Evolutionary conservation across 35 echinoderm and acorn worm genomes (phyloP), one percentile per base, ranked within the genome.

Genomic region (Apostichopus californicus): DNA sequence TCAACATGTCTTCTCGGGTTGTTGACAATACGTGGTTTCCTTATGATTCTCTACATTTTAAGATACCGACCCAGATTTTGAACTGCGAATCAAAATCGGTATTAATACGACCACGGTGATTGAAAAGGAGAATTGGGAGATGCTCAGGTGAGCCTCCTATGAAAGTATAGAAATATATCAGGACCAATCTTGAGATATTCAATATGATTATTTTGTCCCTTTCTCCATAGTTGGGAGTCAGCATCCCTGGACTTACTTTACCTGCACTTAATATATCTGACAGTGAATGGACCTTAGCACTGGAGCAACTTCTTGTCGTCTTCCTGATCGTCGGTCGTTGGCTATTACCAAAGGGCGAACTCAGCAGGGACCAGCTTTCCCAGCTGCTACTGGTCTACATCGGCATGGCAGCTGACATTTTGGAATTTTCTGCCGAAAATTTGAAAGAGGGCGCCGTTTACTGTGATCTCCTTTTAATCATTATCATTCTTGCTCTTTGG

Each of bases 321-420:
- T 77, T 96, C 46, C 87, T 96, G 13, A 94, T 99, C 72, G 15
- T 96, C 18, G 97, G 97, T 55, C 66, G 97, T 94, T 98, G 97
- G 97, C 93, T 98, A 1, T 93, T 98, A 3, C 97, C 97, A 6
- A 94, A 96, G 52, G 97, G 97, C 1, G 18, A 86, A 34, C 84
- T 99, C 25, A 93, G 93, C 8, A 91, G 97, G 87, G 95, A 96
- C 63, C 95, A 99, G 54, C 86, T 99, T 5, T 99, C 95, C 13
- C 93, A 96, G 15, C 87, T 99, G 12, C 90, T 99, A 13, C 88
- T 99, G 22, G 97, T 96, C 0, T 95, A 95, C 92, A 94, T 99
- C 26, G 97, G 95, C 57, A 99, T 99, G 97, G 93, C 97, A 23
- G 97, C 97, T 6, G 95, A 98, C 85, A 98, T 96, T 78, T 87